A percentile compares a stretch with the other conserved stretches of the same genome.
These are phyloP conservation scores for Acropternis orthonyx DNA, from an alignment of 2,797 vertebrate species.

Conservation along the genomic window DNA sequence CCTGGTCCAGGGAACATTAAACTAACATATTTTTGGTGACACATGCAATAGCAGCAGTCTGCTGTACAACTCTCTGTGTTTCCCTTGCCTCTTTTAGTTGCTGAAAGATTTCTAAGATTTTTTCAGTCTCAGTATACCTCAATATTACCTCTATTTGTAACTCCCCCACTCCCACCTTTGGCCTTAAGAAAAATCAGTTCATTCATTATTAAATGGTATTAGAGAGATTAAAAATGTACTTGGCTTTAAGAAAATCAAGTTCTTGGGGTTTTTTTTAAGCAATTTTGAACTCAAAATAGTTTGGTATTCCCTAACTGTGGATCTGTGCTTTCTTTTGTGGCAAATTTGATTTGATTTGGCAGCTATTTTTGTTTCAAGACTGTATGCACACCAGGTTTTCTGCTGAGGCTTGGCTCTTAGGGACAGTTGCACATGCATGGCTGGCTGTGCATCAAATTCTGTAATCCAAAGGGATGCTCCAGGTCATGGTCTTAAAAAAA, in stretches of 20 bases:
- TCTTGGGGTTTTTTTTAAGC: not conserved
- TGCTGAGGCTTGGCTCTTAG: slow-evolving; percentile 45
- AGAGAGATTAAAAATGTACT: not conserved
- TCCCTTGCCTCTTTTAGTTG: not conserved
- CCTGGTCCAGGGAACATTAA: not conserved
- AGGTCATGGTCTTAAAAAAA: not conserved
- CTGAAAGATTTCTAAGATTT: not conserved
- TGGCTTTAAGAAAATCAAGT: not conserved
- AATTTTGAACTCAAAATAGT: not conserved
- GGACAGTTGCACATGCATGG: slow-evolving; percentile 53
- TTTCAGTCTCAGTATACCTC: not conserved
- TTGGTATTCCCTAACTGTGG: not conserved
- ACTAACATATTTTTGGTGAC: not conserved
- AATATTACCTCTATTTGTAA: not conserved
- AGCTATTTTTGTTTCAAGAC: slow-evolving; percentile 50
- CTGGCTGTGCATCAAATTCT: slow-evolving; percentile 49
- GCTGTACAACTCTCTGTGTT: not conserved
- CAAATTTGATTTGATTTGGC: slow-evolving; percentile 59
- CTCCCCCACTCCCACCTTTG: not conserved
- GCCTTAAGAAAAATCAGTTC: not conserved
- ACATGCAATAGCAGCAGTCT: not conserved
- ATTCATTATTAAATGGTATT: not conserved
- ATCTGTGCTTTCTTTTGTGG: slow-evolving; percentile 10
- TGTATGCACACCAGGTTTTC: slow-evolving; percentile 32
- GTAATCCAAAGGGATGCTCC: slow-evolving; percentile 32